phyloP scores from a whole-genome alignment of 2,113 vertebrate genomes.

The Grantiella picta region DNA sequence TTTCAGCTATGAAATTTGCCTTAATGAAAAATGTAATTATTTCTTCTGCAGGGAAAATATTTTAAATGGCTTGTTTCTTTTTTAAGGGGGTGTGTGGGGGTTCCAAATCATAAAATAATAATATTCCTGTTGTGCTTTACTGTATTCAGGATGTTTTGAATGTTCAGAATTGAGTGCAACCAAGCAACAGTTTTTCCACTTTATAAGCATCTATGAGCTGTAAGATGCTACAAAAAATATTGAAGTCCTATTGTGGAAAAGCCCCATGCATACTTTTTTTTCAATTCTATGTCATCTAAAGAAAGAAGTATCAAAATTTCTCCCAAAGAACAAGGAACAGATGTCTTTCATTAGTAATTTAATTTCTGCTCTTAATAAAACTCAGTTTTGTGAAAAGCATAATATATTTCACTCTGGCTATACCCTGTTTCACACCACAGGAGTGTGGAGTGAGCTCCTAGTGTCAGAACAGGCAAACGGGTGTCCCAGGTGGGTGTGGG shows the following conservation, averaged over 20 bases:
- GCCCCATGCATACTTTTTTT: neutral
- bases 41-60: slow-evolving; percentile 29
- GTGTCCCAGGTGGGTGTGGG: neutral
- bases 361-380: slow-evolving; percentile 34
- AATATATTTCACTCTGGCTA: neutral
- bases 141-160: neutral
- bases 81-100: neutral
- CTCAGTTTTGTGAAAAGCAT: slow-evolving; percentile 9
- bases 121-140: slow-evolving; percentile 18
- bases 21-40: slow-evolving; percentile 42
- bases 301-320: neutral
- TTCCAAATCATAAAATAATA: neutral
- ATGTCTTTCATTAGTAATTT: slow-evolving; percentile 30
- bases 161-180: slow-evolving; percentile 18
- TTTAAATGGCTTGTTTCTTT: slow-evolving; percentile 10
- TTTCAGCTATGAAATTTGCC: slow-evolving; percentile 13
- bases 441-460: neutral
- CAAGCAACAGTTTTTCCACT: neutral
- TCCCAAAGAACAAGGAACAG: slow-evolving; percentile 15
- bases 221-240: neutral
- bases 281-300: neutral
- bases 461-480: neutral
- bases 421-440: rapidly evolving
- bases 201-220: neutral
- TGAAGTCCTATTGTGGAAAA: neutral